Conservation (phyloP, 2,888 invertebrate species). For the Dusona sp. region DNA sequence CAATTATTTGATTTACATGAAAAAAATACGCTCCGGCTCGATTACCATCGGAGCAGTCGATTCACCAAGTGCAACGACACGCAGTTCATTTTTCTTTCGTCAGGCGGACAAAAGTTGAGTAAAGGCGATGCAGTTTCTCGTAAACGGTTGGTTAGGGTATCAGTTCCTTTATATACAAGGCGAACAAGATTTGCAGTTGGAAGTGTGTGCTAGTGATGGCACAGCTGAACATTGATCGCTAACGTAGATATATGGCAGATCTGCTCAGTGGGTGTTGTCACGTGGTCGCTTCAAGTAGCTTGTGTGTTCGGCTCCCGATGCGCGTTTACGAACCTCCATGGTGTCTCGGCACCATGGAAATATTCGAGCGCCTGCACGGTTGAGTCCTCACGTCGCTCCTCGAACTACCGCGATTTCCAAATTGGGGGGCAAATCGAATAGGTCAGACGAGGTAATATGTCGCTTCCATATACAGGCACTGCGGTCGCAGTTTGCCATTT, state of each 20-base stretch:
- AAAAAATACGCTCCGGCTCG: background rate
- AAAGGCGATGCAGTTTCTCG: constrained; percentile 68
- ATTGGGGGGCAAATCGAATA: constrained; percentile 87
- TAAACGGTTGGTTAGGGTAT: constrained; percentile 25
- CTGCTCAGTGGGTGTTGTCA: constrained; percentile 89
- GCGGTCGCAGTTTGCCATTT: constrained; percentile 86
- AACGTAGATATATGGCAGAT: constrained; percentile 86
- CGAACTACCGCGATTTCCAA: constrained; percentile 89
- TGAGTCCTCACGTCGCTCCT: constrained; percentile 86
- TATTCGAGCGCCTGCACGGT: constrained; percentile 85
- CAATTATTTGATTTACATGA: background rate
- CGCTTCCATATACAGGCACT: constrained; percentile 87
- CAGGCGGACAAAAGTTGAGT: constrained; percentile 56
- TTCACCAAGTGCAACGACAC: background rate
- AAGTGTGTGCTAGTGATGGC: constrained; percentile 88
- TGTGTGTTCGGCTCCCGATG: constrained; percentile 87
- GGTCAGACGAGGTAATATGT: constrained; percentile 86
- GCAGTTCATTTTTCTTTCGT: constrained; percentile 6
- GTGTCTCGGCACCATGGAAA: constrained; percentile 74
- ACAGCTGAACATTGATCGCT: constrained; percentile 88
- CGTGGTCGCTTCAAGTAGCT: constrained; percentile 87
- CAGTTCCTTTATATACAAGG: constrained; percentile 72
- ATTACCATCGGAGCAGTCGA: background rate
- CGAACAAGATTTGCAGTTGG: constrained; percentile 71
- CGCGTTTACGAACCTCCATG: constrained; percentile 80